Percentiles rank a stretch among this genome's conserved stretches.
Conservation (phyloP, 30 jellyfish, hydroid and myxozoan species). For the Pelagia noctiluca region DNA sequence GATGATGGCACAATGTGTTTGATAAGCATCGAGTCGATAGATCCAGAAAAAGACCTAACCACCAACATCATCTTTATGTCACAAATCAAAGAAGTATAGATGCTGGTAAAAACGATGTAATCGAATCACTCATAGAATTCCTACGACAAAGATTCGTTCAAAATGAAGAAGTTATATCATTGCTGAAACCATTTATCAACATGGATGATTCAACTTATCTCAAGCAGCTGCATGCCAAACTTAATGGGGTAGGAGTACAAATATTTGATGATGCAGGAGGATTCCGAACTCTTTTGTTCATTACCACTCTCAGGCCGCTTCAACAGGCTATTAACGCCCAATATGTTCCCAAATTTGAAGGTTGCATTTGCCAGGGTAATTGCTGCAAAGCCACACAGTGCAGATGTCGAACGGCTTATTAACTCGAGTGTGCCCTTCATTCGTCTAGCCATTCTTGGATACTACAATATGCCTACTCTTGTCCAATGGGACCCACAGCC, state of each 20-base stretch:
- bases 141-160: neutral
- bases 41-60: neutral
- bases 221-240: neutral
- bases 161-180: neutral
- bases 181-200: neutral
- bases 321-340: neutral
- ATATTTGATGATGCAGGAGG: neutral
- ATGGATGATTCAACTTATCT: neutral
- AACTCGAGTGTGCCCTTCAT: neutral
- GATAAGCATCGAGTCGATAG: neutral
- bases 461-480: neutral
- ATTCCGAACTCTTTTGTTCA: neutral
- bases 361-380: neutral
- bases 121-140: neutral
- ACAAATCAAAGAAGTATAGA: neutral
- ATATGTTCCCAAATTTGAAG: neutral
- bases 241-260: neutral
- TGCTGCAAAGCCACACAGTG: neutral
- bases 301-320: neutral
- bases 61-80: neutral
- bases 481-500: slow-evolving; percentile 1
- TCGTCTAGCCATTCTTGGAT: neutral
- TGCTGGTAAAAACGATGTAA: neutral
- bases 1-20: neutral
- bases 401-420: neutral